Evolutionary conservation across 2,888 invertebrate species (phyloP).

Genomic region (Drosophila longiperda): DNA sequence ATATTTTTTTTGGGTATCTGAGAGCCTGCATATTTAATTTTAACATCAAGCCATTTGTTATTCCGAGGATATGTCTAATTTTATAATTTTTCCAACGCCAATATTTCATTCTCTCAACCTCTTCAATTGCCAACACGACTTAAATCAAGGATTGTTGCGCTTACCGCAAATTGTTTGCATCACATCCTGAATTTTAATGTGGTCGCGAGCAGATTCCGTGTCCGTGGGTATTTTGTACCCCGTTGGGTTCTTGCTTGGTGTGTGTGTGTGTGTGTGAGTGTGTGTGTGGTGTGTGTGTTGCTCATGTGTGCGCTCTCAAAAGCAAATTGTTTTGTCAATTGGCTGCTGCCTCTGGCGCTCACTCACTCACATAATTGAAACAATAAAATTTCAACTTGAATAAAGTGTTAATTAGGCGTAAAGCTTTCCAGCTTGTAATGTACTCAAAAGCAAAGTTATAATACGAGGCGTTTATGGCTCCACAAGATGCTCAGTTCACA

Average conservation of each 20-base stretch:
- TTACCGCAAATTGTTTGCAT: constrained; percentile 66
- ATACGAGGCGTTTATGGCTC: constrained; percentile 64
- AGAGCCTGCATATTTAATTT: not conserved
- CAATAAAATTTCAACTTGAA: constrained; percentile 72
- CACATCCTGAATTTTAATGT: constrained; percentile 80
- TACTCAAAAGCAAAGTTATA: constrained; percentile 65
- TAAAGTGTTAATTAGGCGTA: constrained; percentile 80
- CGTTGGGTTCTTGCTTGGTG: constrained; percentile 30
- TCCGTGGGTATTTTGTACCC: constrained; percentile 27
- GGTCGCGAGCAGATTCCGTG: constrained; percentile 32
- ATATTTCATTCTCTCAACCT: not conserved
- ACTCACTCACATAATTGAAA: constrained; percentile 66
- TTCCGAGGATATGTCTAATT: not conserved
- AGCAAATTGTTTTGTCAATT: constrained; percentile 65
- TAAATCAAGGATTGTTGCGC: constrained; percentile 50
- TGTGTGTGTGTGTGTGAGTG: constrained; percentile 11
- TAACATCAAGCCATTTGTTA: not conserved
- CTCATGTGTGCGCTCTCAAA: constrained; percentile 26
- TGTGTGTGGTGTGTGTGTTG: constrained; percentile 1
- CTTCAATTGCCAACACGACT: constrained; percentile 1
- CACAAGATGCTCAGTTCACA: constrained; percentile 65
- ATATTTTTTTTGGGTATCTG: not conserved
- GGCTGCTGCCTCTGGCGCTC: constrained; percentile 44
- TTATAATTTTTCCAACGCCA: not conserved
- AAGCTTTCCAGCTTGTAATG: constrained; percentile 58